Percentiles rank a stretch among this genome's conserved stretches.
Evolutionary conservation across 2,888 invertebrate species (phyloP).

Genomic region (Caenorhabditis sp.): DNA sequence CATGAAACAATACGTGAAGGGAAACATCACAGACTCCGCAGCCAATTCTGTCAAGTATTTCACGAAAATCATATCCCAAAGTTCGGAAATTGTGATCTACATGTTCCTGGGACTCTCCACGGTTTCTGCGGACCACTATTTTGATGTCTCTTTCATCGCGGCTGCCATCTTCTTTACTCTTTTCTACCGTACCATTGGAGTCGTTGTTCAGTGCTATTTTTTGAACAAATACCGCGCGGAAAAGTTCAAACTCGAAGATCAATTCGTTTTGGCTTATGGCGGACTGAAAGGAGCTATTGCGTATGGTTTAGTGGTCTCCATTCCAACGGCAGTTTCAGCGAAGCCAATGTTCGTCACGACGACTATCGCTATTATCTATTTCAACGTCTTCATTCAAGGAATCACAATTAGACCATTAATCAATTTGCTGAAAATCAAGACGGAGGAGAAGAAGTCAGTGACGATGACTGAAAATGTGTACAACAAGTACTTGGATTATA

Average conservation of each 20-base stretch:
- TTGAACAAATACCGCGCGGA: constrained; percentile 91
- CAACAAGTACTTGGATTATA: constrained; percentile 96
- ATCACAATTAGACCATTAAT: constrained; percentile 98
- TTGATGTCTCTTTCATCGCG: constrained; percentile 95
- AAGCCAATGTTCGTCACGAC: constrained; percentile 94
- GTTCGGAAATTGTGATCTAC: constrained; percentile 92
- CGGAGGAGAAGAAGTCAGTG: constrained; percentile 91
- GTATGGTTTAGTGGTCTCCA: constrained; percentile 92
- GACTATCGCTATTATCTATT: constrained; percentile 97
- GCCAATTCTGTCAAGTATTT: constrained; percentile 98
- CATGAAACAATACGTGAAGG: constrained; percentile 99
- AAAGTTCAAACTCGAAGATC: constrained; percentile 83
- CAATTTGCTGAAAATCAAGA: constrained; percentile 94
- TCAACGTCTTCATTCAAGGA: constrained; percentile 98
- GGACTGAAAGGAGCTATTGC: constrained; percentile 97
- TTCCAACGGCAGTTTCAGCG: constrained; percentile 90
- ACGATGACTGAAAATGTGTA: constrained; percentile 98
- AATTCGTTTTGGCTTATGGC: constrained; percentile 97
- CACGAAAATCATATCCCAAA: constrained; percentile 98
- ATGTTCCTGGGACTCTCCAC: constrained; percentile 96
- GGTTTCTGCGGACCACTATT: constrained; percentile 91
- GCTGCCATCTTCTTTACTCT: constrained; percentile 94
- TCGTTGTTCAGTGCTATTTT: constrained; percentile 92
- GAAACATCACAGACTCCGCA: constrained; percentile 97
- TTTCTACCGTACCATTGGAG: constrained; percentile 94